phyloP scores from a whole-genome alignment of 2,797 vertebrate species.

The Cephalopachus bancanus region DNA sequence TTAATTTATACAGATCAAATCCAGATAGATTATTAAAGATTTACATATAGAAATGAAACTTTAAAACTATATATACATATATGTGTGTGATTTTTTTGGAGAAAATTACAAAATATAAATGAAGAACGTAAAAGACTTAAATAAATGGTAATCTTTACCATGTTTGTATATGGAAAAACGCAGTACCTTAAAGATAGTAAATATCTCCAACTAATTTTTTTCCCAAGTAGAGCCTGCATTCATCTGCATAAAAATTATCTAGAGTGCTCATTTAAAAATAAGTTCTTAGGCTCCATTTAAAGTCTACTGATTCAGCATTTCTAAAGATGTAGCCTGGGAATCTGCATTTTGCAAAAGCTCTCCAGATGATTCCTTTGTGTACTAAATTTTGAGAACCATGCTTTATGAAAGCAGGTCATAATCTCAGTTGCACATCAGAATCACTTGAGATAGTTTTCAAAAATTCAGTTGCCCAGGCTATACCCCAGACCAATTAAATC shows the following conservation, averaged over 20 bases:
- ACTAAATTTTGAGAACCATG: not conserved
- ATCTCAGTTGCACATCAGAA: not conserved
- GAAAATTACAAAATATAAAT: constrained; percentile 43
- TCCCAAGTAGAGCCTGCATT: constrained; percentile 4
- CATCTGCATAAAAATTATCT: constrained; percentile 9
- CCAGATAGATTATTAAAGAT: not conserved
- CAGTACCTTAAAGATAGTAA: not conserved
- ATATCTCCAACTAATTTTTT: constrained; percentile 40
- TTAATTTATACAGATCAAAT: constrained; percentile 34
- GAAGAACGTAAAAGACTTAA: constrained; percentile 38
- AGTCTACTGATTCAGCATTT: not conserved
- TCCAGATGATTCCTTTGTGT: not conserved
- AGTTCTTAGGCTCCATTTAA: constrained; percentile 16
- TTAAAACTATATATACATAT: not conserved
- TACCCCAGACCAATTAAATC: not conserved
- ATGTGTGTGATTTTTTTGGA: constrained; percentile 29
- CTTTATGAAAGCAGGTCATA: not conserved
- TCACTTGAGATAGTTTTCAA: not conserved
- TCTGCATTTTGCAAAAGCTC: constrained; percentile 45
- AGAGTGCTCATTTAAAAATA: constrained; percentile 28
- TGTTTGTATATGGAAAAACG: not conserved
- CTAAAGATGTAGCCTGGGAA: constrained; percentile 16
- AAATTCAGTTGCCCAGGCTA: not conserved
- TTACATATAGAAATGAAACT: constrained; percentile 40
- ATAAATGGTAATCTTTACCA: constrained; percentile 13